These are phyloP conservation scores for Thymelicus sylvestris DNA, from an alignment of 2,888 invertebrate species.

Conservation along the genomic window DNA sequence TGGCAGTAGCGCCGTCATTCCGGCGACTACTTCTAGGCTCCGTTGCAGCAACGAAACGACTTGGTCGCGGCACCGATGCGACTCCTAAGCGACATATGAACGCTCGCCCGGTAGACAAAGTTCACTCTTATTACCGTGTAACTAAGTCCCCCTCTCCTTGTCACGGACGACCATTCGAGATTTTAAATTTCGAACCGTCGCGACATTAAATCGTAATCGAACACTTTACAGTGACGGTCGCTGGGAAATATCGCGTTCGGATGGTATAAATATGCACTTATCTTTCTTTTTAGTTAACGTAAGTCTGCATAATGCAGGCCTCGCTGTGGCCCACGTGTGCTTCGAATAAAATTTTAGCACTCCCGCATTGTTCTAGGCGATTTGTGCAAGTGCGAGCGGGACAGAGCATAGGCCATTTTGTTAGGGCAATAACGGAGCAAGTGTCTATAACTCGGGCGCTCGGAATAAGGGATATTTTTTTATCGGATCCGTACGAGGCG, in stretches of 20 bases:
- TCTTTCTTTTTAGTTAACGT: slow-evolving; percentile 83
- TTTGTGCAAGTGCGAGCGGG: slow-evolving; percentile 62
- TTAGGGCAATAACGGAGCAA: slow-evolving; percentile 69
- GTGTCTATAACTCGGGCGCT: slow-evolving; percentile 70
- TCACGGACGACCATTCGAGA: slow-evolving; percentile 46
- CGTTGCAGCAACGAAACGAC: slow-evolving; percentile 65
- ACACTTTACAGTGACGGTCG: slow-evolving; percentile 80
- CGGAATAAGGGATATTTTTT: slow-evolving; percentile 64
- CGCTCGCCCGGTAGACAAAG: slow-evolving; percentile 30
- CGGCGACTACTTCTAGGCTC: slow-evolving; percentile 59
- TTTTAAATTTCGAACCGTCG: slow-evolving; percentile 69
- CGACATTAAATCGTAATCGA: slow-evolving; percentile 84
- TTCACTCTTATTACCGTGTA: slow-evolving; percentile 33
- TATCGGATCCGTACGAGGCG: slow-evolving; percentile 57
- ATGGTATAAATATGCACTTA: slow-evolving; percentile 83
- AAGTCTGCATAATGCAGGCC: slow-evolving; percentile 80
- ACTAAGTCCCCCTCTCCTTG: slow-evolving; percentile 32
- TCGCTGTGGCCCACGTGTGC: slow-evolving; percentile 73
- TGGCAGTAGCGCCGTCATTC: slow-evolving; percentile 46
- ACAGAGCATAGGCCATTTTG: slow-evolving; percentile 65
- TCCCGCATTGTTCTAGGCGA: slow-evolving; percentile 73
- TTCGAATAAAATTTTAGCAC: slow-evolving; percentile 82
- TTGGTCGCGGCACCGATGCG: slow-evolving; percentile 55
- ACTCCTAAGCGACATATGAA: slow-evolving; percentile 48
- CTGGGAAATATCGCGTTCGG: slow-evolving; percentile 77